A percentile compares a stretch with the other conserved stretches of the same genome.
These are phyloP conservation scores for Vidua chalybeata DNA, from an alignment of 2,113 vertebrate species.

Conservation along the genomic window DNA sequence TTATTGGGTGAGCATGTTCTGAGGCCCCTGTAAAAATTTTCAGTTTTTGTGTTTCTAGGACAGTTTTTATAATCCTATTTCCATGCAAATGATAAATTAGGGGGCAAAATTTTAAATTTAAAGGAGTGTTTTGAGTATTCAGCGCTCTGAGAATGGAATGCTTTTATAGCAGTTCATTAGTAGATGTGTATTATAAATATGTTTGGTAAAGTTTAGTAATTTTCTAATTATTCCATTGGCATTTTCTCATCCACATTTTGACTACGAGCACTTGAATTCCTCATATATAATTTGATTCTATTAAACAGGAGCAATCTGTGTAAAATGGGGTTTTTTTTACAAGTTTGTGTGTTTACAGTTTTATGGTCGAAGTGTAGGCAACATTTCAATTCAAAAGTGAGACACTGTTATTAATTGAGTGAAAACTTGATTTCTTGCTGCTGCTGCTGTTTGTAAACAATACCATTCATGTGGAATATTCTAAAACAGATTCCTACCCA, in stretches of 20 bases:
- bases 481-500: background rate
- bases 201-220: background rate
- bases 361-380: background rate
- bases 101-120: background rate
- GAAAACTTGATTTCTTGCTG: background rate
- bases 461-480: background rate
- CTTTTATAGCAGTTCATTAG: background rate
- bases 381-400: background rate
- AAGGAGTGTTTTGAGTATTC: background rate
- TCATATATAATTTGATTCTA: background rate
- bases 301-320: background rate
- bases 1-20: background rate
- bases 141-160: background rate
- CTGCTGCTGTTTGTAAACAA: background rate
- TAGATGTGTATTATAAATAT: background rate
- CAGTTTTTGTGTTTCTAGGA: background rate
- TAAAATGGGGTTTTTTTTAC: background rate
- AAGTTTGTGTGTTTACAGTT: background rate
- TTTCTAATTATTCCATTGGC: background rate
- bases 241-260: background rate
- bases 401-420: background rate
- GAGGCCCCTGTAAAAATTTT: background rate
- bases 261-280: background rate
- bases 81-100: accelerated
- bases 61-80: background rate